Conservation (phyloP, 2,888 invertebrate genomes). For the Erpobdella octoculata region DNA sequence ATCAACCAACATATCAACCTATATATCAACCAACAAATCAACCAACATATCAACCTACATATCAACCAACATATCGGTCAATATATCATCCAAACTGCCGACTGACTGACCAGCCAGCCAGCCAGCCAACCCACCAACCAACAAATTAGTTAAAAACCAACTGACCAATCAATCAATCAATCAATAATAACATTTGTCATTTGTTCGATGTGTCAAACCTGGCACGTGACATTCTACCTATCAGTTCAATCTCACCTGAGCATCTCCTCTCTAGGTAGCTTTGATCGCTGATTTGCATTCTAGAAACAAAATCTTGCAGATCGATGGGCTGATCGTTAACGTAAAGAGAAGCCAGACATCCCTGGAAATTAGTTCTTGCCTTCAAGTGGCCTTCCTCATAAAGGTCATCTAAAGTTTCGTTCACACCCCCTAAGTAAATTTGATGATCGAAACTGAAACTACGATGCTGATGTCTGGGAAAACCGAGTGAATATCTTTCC, state of each 20-base stretch:
- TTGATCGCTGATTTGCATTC: neutral
- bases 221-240: too few relatives aligned
- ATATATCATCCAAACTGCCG: neutral
- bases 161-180: too few relatives aligned
- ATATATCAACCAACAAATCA: neutral
- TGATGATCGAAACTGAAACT: slow-evolving; percentile 36
- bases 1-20: neutral
- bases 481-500: neutral
- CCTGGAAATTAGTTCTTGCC: slow-evolving; percentile 44
- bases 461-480: slow-evolving; percentile 30
- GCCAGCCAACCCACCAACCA: neutral
- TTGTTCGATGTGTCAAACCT: too few relatives aligned
- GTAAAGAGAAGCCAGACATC: slow-evolving; percentile 47
- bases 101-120: neutral
- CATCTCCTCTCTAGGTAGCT: neutral
- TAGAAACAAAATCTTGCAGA: slow-evolving; percentile 35
- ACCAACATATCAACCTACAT: neutral
- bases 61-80: too few relatives aligned
- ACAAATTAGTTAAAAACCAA: too few relatives aligned
- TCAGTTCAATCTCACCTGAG: neutral
- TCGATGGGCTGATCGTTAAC: slow-evolving; percentile 42
- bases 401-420: slow-evolving; percentile 38
- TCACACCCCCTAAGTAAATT: slow-evolving; percentile 44
- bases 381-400: slow-evolving; percentile 25
- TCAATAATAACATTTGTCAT: too few relatives aligned